phyloP scores from a whole-genome alignment of 2,888 invertebrate species.

The Aelia acuminata region DNA sequence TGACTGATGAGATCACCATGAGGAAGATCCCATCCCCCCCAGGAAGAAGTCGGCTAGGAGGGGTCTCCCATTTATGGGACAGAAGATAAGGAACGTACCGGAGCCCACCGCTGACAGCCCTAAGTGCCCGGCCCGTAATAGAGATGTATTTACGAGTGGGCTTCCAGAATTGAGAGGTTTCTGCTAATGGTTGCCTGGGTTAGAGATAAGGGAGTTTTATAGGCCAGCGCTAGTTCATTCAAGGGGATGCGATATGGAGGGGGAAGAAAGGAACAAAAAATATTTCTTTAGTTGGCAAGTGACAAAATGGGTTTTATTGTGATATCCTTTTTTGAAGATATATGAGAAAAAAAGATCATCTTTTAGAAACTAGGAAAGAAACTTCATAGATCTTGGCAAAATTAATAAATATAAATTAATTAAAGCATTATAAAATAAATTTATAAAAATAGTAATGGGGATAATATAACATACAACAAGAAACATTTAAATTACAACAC shows the following conservation, averaged over 20 bases:
- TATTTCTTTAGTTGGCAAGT: too few species aligned
- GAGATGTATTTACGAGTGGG: constrained; percentile 50
- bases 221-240: constrained; percentile 30
- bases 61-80: constrained; percentile 21
- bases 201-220: constrained; percentile 46
- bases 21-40: not conserved
- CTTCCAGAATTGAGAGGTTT: constrained; percentile 51
- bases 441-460: too few species aligned
- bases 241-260: not conserved
- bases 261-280: not conserved
- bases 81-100: not conserved
- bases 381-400: too few species aligned
- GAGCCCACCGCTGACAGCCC: constrained; percentile 2
- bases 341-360: too few species aligned
- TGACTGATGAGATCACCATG: not conserved
- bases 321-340: not conserved
- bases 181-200: constrained; percentile 32
- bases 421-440: too few species aligned
- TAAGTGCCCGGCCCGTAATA: constrained; percentile 9
- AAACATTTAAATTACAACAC: too few species aligned
- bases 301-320: not conserved
- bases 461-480: too few species aligned
- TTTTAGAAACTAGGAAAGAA: too few species aligned
- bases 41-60: not conserved
- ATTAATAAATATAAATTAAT: too few species aligned